phyloP scores from a whole-genome alignment of 2,113 vertebrate species.

The Riparia riparia region DNA sequence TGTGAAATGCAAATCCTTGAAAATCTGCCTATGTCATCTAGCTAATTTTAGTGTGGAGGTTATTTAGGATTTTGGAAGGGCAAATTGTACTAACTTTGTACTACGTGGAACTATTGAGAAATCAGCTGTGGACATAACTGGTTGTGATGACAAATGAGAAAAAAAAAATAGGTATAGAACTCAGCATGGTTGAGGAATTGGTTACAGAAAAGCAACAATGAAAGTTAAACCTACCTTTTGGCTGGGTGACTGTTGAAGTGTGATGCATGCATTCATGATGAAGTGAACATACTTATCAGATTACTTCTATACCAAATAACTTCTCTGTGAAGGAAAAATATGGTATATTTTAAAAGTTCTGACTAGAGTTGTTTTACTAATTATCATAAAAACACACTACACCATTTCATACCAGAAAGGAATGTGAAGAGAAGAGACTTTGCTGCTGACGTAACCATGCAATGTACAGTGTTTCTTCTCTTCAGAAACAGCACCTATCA shows the following conservation, averaged over 20 bases:
- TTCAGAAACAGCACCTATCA: not conserved
- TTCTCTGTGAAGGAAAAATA: not conserved
- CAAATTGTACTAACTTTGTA: not conserved
- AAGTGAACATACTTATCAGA: not conserved
- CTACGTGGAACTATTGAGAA: not conserved
- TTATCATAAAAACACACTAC: not conserved
- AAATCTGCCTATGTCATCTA: not conserved
- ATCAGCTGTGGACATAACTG: not conserved
- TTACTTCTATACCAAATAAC: not conserved
- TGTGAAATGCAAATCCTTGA: constrained; percentile 18
- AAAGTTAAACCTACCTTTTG: not conserved
- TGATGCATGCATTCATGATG: not conserved
- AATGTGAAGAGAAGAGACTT: not conserved
- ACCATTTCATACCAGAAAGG: not conserved
- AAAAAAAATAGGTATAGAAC: not conserved
- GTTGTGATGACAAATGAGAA: not conserved
- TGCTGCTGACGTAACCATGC: not conserved
- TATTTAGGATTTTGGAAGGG: constrained; percentile 8
- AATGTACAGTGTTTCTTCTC: not conserved
- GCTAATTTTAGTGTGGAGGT: constrained; percentile 37
- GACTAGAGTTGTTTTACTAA: not conserved
- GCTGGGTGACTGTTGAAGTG: not conserved
- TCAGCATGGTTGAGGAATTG: not conserved
- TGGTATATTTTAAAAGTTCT: not conserved
- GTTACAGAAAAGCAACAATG: not conserved